Evolutionary conservation across 1,140 invertebrate genomes (phyloP), one percentile per base, ranked within the genome.

Genomic region (Phymorhynchus buccinoides): DNA sequence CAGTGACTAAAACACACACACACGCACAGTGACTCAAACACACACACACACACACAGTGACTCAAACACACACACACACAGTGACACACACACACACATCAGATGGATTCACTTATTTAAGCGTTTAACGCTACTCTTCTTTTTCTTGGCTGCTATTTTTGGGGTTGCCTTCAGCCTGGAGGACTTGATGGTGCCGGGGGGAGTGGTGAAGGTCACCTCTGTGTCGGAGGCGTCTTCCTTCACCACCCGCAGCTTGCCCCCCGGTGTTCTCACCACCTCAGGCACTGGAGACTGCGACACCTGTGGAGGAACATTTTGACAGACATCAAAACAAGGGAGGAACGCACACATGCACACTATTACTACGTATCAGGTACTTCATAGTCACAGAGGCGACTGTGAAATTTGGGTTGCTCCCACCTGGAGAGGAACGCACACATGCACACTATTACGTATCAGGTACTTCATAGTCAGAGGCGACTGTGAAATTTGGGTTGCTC

Each of bases 131-230:
- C 71, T 1, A 30, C 52, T 52, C 41, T 79, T 48, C 9, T 12
- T 7, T 7, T 27, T 3, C 27, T n/a, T 12, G 3, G 12, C 3
- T 27, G 12, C 52, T 6, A 52, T 44, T 30, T 52, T 44, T n/a
- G 77, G 77, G 1, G 42, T 79, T 12, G 22, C 41, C 9, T 41
- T 1, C 18, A 79, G 42, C 7, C 77, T 22, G 42, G 77, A 79
- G 12, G 77, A 79, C 77, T 79, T 79, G 42, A 79, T 52, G 27
- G 77, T 9, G 37, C 42, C 75, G 3, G 75, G 75, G 1, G 75
- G 39, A 9, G 39, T 75, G 16, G 16, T 75, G 71, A 75, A 75
- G 71, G 71, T 75, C 71, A 75, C 71, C 71, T 75, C 71, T 39
- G 32, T 35, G 27, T 75, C 71, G 9, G 6, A 14, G 32, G 37